Base-by-base conservation (phyloP, 2,888 invertebrate species). In the Xestia c-nigrum region DNA sequence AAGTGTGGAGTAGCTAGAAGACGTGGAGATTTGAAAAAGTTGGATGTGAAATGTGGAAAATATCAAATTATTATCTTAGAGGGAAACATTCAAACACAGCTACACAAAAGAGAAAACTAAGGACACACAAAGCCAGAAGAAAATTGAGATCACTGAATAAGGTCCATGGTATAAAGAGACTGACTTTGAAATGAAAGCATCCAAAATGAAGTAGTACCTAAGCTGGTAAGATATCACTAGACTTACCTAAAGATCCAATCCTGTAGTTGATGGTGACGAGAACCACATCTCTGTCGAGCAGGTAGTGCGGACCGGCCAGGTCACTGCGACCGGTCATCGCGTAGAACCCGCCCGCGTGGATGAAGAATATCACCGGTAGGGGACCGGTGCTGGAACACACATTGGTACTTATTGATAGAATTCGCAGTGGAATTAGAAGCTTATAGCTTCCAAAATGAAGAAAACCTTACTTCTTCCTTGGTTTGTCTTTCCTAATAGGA, bases 301-400 rank as follows among this genome's bases (percentile, higher is more conserved):
- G 94, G 87, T 98, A 98, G 86, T 97, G 97, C 0, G 98, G 98
- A 0, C 97, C 97, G 3, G 95, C 94, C 78, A 94, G 89, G 86
- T 95, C 88, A 10, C 89, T 88, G 74, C 88, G 88, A 0, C 88
- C 88, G 87, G 85, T 97, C 38, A 94, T 94, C 0, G 95, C 93
- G 89, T 97, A 97, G 91, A 97, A 98, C 19, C 97, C 97, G 0
- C 98, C 98, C 0, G 97, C 96, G 91, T 98, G 98, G 83, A 98
- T 97, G 91, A 97, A 97, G 5, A 98, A 97, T 21, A 98, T 93
- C 0, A 98, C 98, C 0, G 98, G 97, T 24, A 93, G 84, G 0
- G 70, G 90, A 4, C 87, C 77, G 7, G 87, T 94, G n/a, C 93
- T 93, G 85, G 6, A 57, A 63, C 0, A 47, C 7, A 16, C 1